Percentiles rank a stretch among this genome's conserved stretches.
These are phyloP conservation scores for Hermetia illucens DNA, from an alignment of 1,140 invertebrate genomes.

Conservation along the genomic window DNA sequence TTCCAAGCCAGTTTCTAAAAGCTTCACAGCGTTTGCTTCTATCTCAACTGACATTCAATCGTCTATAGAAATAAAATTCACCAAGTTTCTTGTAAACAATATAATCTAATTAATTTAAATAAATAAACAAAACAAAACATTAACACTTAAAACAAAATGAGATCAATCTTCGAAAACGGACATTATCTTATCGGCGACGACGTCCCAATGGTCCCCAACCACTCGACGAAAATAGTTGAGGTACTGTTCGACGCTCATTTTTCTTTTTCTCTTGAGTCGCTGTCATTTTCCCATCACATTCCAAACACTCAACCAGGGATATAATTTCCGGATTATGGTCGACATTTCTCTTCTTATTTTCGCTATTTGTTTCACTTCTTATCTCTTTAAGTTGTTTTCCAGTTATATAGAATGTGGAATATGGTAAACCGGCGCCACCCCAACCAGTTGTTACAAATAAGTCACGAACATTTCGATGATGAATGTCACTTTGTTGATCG, in stretches of 20 bases:
- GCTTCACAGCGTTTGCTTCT: too few species aligned
- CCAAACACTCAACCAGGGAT: too few species aligned
- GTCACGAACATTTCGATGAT: slow-evolving; percentile 21
- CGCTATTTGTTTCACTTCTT: not conserved
- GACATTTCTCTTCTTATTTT: not conserved
- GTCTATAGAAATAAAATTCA: too few species aligned
- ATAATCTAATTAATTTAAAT: not conserved
- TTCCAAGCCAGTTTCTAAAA: too few species aligned
- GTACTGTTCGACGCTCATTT: too few species aligned
- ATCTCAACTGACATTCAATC: too few species aligned
- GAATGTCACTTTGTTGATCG: too few species aligned
- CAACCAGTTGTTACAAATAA: slow-evolving; percentile 26
- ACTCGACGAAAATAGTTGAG: slow-evolving; percentile 36
- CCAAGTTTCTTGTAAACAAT: too few species aligned
- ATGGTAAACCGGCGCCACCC: slow-evolving; percentile 35
- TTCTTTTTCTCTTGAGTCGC: too few species aligned
- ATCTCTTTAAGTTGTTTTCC: not conserved
- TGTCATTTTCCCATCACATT: too few species aligned
- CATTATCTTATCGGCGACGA: too few species aligned
- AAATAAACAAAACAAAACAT: too few species aligned
- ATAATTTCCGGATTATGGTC: not conserved
- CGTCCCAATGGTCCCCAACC: slow-evolving; percentile 34
- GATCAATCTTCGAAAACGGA: slow-evolving; percentile 4
- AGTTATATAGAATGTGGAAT: slow-evolving; percentile 31
- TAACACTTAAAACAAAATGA: slow-evolving; percentile 8